Evolutionary conservation across 2,113 vertebrate species (phyloP).

Genomic region (Myotis yumanensis): DNA sequence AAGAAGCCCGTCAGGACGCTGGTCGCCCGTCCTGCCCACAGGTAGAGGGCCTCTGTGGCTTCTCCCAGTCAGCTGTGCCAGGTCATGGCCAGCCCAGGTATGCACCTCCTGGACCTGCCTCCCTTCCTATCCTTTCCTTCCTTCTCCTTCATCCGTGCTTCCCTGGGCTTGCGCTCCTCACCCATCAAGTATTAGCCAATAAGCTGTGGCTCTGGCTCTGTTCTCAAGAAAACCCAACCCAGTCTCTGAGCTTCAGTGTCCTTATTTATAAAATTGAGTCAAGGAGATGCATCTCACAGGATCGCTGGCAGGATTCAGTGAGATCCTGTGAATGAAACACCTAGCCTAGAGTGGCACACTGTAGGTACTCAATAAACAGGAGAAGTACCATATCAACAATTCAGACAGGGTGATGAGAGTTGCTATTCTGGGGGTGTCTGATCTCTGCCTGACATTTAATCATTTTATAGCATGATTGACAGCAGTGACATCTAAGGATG

Average conservation of each 20-base stretch:
- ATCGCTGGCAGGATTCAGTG: not conserved
- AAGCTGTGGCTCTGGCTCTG: not conserved
- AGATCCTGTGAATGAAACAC: not conserved
- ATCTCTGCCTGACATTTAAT: not conserved
- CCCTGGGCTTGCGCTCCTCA: not conserved
- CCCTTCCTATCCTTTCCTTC: not conserved
- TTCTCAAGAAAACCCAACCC: not conserved
- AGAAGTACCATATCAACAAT: not conserved
- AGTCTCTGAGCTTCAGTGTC: not conserved
- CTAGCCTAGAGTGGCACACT: not conserved
- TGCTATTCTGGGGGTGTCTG: not conserved
- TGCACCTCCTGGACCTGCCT: not conserved
- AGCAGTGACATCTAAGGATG: not conserved
- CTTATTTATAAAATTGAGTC: constrained; percentile 3
- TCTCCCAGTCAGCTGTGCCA: not conserved
- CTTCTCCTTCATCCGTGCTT: not conserved
- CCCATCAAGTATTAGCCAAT: not conserved
- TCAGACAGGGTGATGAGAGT: not conserved
- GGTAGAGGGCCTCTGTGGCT: not conserved
- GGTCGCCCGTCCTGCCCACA: not conserved
- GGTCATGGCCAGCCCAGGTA: not conserved
- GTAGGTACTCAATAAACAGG: not conserved
- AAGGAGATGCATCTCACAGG: not conserved
- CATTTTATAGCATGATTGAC: not conserved
- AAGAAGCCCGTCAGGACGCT: not conserved